A percentile compares a stretch with the other conserved stretches of the same genome.
phyloP scores from a whole-genome alignment of 2,797 vertebrate species.

The Cyprinella venusta region DNA sequence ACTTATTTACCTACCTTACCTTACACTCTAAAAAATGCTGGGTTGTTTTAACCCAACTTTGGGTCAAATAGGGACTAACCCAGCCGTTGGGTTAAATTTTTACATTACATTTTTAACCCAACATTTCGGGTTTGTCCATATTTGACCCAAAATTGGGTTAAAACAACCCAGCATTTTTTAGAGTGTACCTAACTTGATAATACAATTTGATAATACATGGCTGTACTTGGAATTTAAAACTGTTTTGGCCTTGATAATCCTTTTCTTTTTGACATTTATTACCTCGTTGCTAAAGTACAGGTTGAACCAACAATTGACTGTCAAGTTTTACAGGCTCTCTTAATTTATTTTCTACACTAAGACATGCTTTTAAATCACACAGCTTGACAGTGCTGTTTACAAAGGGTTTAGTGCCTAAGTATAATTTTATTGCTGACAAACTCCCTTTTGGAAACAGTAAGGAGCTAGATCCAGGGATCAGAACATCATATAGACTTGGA shows the following conservation, averaged over 20 bases:
- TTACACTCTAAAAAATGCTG: no score
- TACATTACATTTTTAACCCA: no score
- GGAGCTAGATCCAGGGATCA: background rate
- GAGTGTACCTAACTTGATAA: no score
- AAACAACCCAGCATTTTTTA: no score
- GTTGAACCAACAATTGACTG: slow-evolving; percentile 11
- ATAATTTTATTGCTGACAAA: slow-evolving; percentile 3
- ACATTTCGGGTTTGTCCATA: no score
- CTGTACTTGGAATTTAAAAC: slow-evolving; percentile 5
- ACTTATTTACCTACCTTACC: no score
- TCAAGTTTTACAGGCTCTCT: slow-evolving; percentile 30
- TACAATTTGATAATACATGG: no score
- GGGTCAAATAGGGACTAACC: no score
- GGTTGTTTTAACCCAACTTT: no score
- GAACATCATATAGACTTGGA: background rate
- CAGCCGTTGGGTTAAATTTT: no score
- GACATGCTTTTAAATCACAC: slow-evolving; percentile 27
- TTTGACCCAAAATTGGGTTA: no score
- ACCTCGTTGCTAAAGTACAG: background rate
- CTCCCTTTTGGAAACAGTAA: background rate
- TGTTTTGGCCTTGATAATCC: background rate
- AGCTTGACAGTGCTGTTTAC: background rate
- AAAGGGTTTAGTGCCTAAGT: slow-evolving; percentile 10
- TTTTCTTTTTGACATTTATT: slow-evolving; percentile 23
- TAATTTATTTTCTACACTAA: slow-evolving; percentile 20